Percentiles rank a stretch among this genome's conserved stretches.
These are phyloP conservation scores for Manis crassicaudata DNA, from an alignment of 2,797 vertebrate genomes.

Conservation along the genomic window DNA sequence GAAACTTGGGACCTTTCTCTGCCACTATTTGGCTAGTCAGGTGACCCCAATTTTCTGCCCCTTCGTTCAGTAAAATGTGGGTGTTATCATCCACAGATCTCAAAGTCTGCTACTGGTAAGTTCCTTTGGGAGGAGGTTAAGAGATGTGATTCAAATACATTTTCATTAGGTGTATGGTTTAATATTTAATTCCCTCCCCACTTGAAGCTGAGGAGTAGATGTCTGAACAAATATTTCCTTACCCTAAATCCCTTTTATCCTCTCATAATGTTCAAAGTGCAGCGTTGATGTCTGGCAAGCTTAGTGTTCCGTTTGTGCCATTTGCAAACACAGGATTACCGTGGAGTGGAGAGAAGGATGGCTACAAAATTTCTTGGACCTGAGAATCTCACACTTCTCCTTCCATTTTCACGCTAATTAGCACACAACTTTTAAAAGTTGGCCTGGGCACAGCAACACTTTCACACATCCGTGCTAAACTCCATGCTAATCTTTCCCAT, in stretches of 20 bases:
- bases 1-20: neutral
- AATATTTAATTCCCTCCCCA: neutral
- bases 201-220: neutral
- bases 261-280: neutral
- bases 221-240: neutral
- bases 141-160: neutral
- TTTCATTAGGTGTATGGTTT: neutral
- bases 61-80: constrained; percentile 15
- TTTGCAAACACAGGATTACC: constrained; percentile 34
- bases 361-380: constrained; percentile 63
- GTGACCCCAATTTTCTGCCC: neutral
- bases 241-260: neutral
- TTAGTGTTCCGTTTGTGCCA: neutral
- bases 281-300: neutral
- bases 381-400: constrained; percentile 67
- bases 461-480: constrained; percentile 78
- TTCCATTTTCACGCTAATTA: constrained; percentile 76
- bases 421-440: constrained; percentile 73
- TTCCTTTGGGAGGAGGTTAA: neutral
- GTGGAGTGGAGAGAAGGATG: neutral
- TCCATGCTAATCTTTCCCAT: constrained; percentile 70
- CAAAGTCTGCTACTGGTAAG: neutral
- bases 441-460: constrained; percentile 70
- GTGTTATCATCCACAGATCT: neutral
- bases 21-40: neutral